Percentiles rank a stretch among this genome's conserved stretches.
Conservation (phyloP, 2,797 vertebrate species). For the Coracias cyanogaster region DNA sequence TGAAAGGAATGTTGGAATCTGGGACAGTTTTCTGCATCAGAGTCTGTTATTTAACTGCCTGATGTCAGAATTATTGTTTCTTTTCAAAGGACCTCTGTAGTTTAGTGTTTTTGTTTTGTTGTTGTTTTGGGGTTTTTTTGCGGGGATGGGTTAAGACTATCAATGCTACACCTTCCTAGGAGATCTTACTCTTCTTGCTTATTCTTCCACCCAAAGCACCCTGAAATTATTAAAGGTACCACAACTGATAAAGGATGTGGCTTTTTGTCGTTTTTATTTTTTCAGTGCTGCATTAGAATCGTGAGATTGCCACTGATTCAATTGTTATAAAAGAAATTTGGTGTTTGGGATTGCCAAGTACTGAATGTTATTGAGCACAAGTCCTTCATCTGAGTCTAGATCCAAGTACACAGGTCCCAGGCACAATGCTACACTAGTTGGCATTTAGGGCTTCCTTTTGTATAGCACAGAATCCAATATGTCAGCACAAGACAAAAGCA, state of each 20-base stretch:
- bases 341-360: not conserved
- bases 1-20: conserved; percentile 32
- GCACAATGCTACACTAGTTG: not conserved
- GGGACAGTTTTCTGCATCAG: conserved; percentile 7
- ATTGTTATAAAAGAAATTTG: not conserved
- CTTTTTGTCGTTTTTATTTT: not conserved
- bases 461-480: not conserved
- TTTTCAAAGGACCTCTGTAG: not conserved
- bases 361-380: not conserved
- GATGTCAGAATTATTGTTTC: conserved; percentile 14
- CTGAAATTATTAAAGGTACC: not conserved
- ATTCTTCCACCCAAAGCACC: not conserved
- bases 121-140: not conserved
- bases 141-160: not conserved
- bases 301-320: not conserved
- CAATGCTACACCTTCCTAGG: not conserved
- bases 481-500: not conserved
- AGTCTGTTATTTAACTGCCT: not conserved
- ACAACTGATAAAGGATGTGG: not conserved
- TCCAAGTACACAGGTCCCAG: not conserved
- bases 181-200: not conserved
- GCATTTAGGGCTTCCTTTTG: not conserved
- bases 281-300: not conserved
- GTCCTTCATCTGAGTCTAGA: not conserved
- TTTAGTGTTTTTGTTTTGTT: not conserved